Percentiles rank a stretch among this genome's conserved stretches.
phyloP scores from a whole-genome alignment of 2,797 vertebrate genomes.

The Eurystomus glaucurus region DNA sequence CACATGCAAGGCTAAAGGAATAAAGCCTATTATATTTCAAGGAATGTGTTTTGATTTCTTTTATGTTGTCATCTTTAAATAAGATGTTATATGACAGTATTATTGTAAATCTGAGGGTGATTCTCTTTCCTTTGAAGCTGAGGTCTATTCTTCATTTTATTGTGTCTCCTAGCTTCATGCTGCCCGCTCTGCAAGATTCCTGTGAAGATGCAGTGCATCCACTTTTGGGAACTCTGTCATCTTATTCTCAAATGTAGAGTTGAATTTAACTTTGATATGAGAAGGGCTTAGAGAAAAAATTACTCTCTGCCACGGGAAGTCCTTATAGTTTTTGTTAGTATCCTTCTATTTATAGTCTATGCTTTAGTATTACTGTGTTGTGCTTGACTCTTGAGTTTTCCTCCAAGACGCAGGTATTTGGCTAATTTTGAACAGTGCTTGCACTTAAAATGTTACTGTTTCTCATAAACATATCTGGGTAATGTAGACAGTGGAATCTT shows the following conservation, averaged over 20 bases:
- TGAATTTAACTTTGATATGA: constrained; percentile 33
- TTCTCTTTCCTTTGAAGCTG: constrained; percentile 65
- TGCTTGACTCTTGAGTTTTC: background rate
- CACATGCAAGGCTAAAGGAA: constrained; percentile 22
- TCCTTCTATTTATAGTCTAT: constrained; percentile 8
- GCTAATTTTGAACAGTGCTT: background rate
- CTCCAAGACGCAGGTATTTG: background rate
- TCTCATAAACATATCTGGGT: background rate
- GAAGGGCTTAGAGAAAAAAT: constrained; percentile 2
- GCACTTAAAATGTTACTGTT: background rate
- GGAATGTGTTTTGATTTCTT: constrained; percentile 57
- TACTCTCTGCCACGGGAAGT: background rate
- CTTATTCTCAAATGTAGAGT: background rate
- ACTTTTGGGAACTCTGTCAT: constrained; percentile 47
- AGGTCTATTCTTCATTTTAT: constrained; percentile 67
- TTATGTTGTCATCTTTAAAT: constrained; percentile 50
- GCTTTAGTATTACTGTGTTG: background rate
- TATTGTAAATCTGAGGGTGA: constrained; percentile 52
- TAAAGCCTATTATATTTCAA: constrained; percentile 53
- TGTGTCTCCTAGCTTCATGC: constrained; percentile 12
- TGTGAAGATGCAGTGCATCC: constrained; percentile 42
- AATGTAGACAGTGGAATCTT: background rate
- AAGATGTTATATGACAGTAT: constrained; percentile 45
- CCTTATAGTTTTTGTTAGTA: background rate
- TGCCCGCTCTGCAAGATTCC: constrained; percentile 28